Percentiles rank a stretch among this genome's conserved stretches.
Conservation (phyloP, 2,888 invertebrate species). For the Chrysolina oricalcia region DNA sequence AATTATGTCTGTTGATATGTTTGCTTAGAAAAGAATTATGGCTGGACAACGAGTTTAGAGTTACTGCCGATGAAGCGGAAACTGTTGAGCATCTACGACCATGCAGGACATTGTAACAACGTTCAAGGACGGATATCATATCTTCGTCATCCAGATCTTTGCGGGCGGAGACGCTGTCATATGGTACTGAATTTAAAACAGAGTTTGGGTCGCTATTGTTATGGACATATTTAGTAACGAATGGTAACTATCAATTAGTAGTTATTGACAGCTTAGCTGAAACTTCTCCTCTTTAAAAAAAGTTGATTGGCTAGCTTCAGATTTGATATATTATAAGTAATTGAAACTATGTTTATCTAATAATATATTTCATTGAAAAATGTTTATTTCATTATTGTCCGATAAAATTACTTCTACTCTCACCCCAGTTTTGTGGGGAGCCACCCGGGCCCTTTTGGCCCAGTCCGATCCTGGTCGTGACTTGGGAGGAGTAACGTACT, state of each 20-base stretch:
- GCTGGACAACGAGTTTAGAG: slow-evolving; percentile 60
- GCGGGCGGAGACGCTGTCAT: slow-evolving; percentile 83
- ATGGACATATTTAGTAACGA: not conserved
- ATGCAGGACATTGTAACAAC: slow-evolving; percentile 82
- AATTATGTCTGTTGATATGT: slow-evolving; percentile 82
- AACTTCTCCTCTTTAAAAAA: not conserved
- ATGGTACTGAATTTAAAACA: slow-evolving; percentile 76
- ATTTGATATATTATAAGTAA: too few species aligned
- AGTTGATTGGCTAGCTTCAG: too few species aligned
- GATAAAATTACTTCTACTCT: too few species aligned
- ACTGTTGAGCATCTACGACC: slow-evolving; percentile 76
- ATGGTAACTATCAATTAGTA: not conserved
- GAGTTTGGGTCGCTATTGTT: slow-evolving; percentile 1
- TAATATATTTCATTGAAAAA: too few species aligned
- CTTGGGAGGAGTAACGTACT: too few species aligned
- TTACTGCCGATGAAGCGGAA: slow-evolving; percentile 75
- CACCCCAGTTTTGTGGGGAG: too few species aligned
- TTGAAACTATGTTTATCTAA: too few species aligned
- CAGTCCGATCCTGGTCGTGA: too few species aligned
- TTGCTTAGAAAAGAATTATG: slow-evolving; percentile 79
- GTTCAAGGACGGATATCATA: slow-evolving; percentile 82
- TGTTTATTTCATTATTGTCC: too few species aligned
- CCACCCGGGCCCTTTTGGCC: too few species aligned
- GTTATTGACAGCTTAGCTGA: not conserved
- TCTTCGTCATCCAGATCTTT: slow-evolving; percentile 82